Conservation (phyloP, 2,888 invertebrate genomes). For the Petrolisthes cinctipes region DNA sequence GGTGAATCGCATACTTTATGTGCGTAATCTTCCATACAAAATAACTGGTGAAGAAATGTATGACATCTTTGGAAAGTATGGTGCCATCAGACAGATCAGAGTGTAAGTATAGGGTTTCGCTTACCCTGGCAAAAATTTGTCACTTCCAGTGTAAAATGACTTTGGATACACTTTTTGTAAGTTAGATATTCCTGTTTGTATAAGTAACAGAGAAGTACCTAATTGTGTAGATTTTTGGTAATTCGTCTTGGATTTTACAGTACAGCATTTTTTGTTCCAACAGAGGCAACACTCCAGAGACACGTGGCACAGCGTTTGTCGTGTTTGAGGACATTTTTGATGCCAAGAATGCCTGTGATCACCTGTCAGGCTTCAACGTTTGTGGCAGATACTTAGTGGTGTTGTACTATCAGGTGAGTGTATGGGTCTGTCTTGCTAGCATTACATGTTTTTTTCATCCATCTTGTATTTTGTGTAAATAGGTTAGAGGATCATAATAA, state of each 20-base stretch:
- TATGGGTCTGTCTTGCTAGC: background rate
- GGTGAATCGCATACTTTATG: conserved; percentile 96
- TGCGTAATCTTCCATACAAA: conserved; percentile 98
- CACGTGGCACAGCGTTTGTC: conserved; percentile 98
- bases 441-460: conserved; percentile 3
- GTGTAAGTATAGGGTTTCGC: conserved; percentile 78
- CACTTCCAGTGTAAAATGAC: too few relatives aligned
- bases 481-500: background rate
- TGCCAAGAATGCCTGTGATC: conserved; percentile 99
- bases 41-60: conserved; percentile 99
- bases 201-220: too few relatives aligned
- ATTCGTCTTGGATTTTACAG: too few relatives aligned
- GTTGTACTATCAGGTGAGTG: conserved; percentile 87
- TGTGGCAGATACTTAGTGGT: conserved; percentile 99
- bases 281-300: conserved; percentile 97
- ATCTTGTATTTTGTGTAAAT: background rate
- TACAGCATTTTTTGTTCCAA: conserved; percentile 68
- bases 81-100: conserved; percentile 97
- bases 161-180: too few relatives aligned
- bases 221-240: too few relatives aligned
- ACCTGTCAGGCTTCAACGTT: conserved; percentile 98
- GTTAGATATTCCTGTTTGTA: too few relatives aligned
- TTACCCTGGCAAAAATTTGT: too few relatives aligned
- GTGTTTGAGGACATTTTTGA: conserved; percentile 99
- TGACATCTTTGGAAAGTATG: conserved; percentile 99